phyloP scores from a whole-genome alignment of 2,888 invertebrate species.

The Eudasyphora cyanicolor region DNA sequence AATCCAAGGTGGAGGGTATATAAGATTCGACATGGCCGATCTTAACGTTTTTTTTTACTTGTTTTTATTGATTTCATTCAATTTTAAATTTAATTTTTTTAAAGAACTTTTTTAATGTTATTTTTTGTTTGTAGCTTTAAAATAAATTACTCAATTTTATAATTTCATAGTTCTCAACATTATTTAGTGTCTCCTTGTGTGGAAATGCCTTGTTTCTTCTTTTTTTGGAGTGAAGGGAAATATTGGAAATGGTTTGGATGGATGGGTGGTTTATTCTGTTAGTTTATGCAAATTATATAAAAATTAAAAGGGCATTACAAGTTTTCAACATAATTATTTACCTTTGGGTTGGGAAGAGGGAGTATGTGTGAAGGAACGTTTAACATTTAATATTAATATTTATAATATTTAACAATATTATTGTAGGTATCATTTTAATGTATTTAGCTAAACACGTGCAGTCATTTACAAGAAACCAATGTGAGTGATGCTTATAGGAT shows the following conservation, averaged over 20 bases:
- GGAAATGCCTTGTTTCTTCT: neutral
- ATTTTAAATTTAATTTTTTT: too few relatives aligned
- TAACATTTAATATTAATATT: conserved; percentile 45
- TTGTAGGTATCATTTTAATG: conserved; percentile 33
- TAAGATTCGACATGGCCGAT: too few relatives aligned
- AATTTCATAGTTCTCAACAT: too few relatives aligned
- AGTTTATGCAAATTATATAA: conserved; percentile 52
- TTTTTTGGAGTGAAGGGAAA: conserved; percentile 5
- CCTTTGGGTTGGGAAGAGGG: neutral
- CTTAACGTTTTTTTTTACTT: too few relatives aligned
- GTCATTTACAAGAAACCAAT: conserved; percentile 60
- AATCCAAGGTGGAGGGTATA: too few relatives aligned
- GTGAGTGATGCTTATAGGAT: conserved; percentile 25
- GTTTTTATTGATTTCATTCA: too few relatives aligned
- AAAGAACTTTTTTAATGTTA: too few relatives aligned
- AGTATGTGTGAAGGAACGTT: conserved; percentile 32
- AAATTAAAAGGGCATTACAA: conserved; percentile 32
- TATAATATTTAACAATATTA: too few relatives aligned
- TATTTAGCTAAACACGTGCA: conserved; percentile 49
- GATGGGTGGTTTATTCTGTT: neutral
- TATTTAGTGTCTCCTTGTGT: conserved; percentile 38
- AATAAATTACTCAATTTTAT: too few relatives aligned
- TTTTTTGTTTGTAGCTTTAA: too few relatives aligned
- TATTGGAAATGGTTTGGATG: conserved; percentile 29
- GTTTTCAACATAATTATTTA: too few relatives aligned